Percentiles rank a stretch among this genome's conserved stretches.
Conservation (phyloP, 2,113 vertebrate species). For the Crotalus viridis region DNA sequence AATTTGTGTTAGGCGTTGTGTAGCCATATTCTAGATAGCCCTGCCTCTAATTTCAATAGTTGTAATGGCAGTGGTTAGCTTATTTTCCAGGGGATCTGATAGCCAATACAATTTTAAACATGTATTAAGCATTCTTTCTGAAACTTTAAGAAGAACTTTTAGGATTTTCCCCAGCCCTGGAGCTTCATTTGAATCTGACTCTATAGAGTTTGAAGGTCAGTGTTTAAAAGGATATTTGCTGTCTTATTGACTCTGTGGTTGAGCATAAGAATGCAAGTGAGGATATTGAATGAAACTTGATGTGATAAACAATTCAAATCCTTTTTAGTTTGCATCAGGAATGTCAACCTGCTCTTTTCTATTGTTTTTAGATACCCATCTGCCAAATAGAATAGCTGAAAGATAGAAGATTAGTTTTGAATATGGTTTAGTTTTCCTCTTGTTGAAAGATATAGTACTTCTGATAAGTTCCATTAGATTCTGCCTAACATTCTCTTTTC, state of each 20-base stretch:
- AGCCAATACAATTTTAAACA: neutral
- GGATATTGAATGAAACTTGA: neutral
- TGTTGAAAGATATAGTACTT: neutral
- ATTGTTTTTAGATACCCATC: neutral
- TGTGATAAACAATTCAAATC: neutral
- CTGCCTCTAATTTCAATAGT: neutral
- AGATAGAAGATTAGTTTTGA: neutral
- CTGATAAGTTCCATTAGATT: neutral
- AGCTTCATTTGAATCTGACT: neutral
- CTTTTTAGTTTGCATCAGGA: neutral
- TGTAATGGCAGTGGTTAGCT: neutral
- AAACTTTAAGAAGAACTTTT: neutral
- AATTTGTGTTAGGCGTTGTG: neutral
- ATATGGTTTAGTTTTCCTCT: neutral
- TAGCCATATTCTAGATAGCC: neutral
- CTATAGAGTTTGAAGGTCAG: neutral
- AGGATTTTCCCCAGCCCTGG: neutral
- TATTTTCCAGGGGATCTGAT: neutral
- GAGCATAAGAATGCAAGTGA: neutral
- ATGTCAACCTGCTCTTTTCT: neutral
- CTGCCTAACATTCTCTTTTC: constrained; percentile 12
- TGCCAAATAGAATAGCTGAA: neutral
- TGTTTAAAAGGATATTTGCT: neutral
- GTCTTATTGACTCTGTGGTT: neutral
- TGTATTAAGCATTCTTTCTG: neutral